Base-by-base conservation (phyloP, 1,140 invertebrate genomes). In the Panonychus citri region DNA sequence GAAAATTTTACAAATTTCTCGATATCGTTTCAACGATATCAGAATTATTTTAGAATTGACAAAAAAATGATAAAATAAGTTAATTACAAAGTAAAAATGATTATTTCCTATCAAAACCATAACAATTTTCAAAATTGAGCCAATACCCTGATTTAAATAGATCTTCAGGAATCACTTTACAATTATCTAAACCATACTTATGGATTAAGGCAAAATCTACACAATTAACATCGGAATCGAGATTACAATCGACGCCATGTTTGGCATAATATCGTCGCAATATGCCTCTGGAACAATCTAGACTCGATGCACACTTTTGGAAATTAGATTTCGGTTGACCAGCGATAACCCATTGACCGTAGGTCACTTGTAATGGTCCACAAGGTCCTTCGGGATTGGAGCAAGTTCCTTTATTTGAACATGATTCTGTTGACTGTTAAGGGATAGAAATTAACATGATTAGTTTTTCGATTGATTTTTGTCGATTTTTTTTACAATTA, bases 231-330 rank as follows among this genome's bases (percentile, higher is more conserved):
- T 62, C 64, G 3, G 78, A 78, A 62, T 86, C 83, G 2, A 72
- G 72, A 63, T 85, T 85, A 65, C 84, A 88, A 69, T 88, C 85
- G 78, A 84, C 73, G 62, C 73, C 74, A 64, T 78, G 85, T 72
- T 77, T 83, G 8, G 8, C 19, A 3, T n/a, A 24, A 7, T 21
- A 21, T 46, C n/a, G 5, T n/a, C 17, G 15, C n/a, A 46, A 21
- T 3, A 46, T 24, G 10, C 21, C n/a, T 21, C 17, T 46, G n/a
- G 43, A 46, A 19, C 43, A 46, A n/a, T 46, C 43, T 10, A 21
- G 19, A 7, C 43, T 46, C 8, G 21, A n/a, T 7, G 43, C 43
- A 19, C 43, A 46, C 7, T 46, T 24, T 46, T n/a, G 3, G 43
- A 46, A 46, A 10, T 24, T 24, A 21, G 2, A 10, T 7, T 24